Conservation (phyloP, 2,797 vertebrate species). For the Pygocentrus nattereri region DNA sequence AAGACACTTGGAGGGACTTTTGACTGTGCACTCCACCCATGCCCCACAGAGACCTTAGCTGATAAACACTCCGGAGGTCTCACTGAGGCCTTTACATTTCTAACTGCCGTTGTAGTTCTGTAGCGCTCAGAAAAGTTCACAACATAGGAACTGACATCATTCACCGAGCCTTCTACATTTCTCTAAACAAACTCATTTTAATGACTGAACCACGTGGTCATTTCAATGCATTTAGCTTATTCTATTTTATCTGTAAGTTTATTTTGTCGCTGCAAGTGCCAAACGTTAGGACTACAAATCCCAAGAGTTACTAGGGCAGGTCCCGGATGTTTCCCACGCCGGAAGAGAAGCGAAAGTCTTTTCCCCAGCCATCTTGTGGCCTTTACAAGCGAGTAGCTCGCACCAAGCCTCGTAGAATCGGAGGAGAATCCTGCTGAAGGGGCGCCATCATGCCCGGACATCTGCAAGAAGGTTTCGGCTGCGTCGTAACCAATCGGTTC, state of each 20-base stretch:
- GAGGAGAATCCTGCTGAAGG: conserved; percentile 95
- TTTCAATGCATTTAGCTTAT: not conserved
- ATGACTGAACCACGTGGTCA: too few relatives aligned
- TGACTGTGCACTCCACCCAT: not conserved
- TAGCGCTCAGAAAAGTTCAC: not conserved
- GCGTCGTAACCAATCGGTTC: conserved; percentile 96
- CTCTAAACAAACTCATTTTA: not conserved
- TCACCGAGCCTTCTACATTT: not conserved
- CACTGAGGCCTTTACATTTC: not conserved
- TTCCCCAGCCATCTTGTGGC: conserved; percentile 97
- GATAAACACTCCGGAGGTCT: not conserved
- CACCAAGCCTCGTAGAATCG: conserved; percentile 95
- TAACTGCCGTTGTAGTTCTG: not conserved
- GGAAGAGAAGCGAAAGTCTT: conserved; percentile 97
- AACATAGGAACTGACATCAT: too few relatives aligned
- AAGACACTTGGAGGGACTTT: not conserved
- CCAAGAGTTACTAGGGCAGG: conserved; percentile 76
- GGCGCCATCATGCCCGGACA: conserved; percentile 99
- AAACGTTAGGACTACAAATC: conserved; percentile 75
- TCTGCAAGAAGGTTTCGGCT: conserved; percentile 98
- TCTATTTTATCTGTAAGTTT: not conserved
- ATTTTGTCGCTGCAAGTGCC: too few relatives aligned
- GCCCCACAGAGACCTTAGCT: not conserved
- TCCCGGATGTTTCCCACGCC: conserved; percentile 93
- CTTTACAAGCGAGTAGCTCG: conserved; percentile 90